These are phyloP conservation scores for Vulpes vulpes DNA, from an alignment of 2,113 vertebrate species.

Conservation along the genomic window DNA sequence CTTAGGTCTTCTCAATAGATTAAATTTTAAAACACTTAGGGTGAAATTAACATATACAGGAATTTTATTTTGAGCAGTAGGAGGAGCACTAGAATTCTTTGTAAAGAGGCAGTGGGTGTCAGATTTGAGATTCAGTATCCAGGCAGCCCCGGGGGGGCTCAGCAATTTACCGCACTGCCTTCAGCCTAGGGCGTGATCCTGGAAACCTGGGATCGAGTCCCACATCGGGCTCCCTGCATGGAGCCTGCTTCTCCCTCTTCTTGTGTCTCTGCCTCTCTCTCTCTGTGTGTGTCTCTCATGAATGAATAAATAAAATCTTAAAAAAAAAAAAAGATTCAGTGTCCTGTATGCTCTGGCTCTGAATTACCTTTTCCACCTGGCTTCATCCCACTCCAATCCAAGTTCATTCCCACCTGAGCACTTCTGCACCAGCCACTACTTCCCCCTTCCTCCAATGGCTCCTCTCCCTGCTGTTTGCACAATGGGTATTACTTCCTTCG, in stretches of 20 bases:
- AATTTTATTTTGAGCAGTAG: background rate
- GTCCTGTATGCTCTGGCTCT: background rate
- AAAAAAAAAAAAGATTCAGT: no score
- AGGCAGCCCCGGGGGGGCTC: no score
- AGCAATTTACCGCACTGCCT: no score
- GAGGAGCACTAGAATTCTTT: background rate
- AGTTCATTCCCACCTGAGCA: background rate
- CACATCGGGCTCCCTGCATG: no score
- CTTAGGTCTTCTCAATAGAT: background rate
- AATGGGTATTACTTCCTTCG: no score
- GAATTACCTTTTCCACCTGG: background rate
- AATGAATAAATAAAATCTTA: no score
- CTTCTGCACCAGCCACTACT: background rate
- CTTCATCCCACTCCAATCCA: background rate
- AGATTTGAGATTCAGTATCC: background rate
- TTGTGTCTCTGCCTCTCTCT: no score
- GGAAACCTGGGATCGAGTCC: no score
- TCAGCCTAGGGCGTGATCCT: no score
- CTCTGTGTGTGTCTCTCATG: no score
- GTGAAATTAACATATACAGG: background rate
- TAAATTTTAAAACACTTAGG: background rate
- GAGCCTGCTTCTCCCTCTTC: no score
- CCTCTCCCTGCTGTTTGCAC: background rate
- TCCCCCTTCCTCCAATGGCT: background rate
- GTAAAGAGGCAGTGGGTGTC: background rate